Conservation (phyloP, 2,888 invertebrate species). For the Phragmatobia fuliginosa region DNA sequence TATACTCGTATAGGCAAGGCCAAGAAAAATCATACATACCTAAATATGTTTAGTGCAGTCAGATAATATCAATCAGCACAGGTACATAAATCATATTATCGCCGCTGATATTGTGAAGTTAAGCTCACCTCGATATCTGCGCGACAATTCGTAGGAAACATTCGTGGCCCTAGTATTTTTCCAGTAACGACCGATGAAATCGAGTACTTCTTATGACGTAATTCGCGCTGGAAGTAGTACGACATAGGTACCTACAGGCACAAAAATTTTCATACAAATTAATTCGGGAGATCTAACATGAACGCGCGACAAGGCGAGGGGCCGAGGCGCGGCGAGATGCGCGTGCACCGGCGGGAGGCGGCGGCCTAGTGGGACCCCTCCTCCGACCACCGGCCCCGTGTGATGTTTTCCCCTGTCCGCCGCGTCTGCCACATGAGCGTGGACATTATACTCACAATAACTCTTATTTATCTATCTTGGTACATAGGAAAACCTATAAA, state of each 20-base stretch:
- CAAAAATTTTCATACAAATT: not conserved
- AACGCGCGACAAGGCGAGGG: not conserved
- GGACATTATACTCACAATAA: not conserved
- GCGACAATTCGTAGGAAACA: not conserved
- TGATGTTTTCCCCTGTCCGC: too few species aligned
- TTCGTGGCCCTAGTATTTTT: not conserved
- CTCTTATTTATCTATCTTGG: not conserved
- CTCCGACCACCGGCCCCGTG: too few species aligned
- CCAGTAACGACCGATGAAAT: not conserved
- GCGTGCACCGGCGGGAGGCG: not conserved
- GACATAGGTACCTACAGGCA: not conserved
- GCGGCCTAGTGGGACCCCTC: not conserved
- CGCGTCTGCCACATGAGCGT: too few species aligned
- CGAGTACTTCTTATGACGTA: not conserved
- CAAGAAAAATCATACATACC: constrained; percentile 3
- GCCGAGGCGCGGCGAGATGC: not conserved
- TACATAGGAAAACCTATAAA: not conserved
- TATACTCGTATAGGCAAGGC: not conserved
- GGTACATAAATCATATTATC: constrained; percentile 16
- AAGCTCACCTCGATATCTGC: constrained; percentile 7
- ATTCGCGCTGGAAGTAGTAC: not conserved
- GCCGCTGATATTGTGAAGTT: constrained; percentile 20
- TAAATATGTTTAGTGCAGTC: not conserved
- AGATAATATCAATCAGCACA: not conserved
- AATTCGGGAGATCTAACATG: not conserved